Base-by-base conservation (phyloP, 2,888 invertebrate species). In the Ischnus inquisitorius region DNA sequence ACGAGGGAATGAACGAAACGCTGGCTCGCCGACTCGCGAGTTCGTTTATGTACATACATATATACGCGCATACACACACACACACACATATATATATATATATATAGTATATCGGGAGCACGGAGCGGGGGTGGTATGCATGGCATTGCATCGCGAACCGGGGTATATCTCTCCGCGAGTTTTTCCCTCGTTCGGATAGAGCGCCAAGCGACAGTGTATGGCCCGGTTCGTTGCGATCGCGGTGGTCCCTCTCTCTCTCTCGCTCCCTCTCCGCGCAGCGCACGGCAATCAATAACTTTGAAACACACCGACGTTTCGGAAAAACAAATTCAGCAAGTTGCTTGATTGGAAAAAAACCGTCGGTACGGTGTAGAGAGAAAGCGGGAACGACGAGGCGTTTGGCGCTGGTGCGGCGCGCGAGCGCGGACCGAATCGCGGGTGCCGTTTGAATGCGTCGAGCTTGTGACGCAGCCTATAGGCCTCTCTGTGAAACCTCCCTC, bases 221-320 rank as follows among this genome's bases (percentile, higher is more conserved):
- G 41, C 78, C 43, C 34, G 14, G 43, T 62, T 79, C 65, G 77
- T 72, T 19, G 74, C 74, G 85, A 80, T 67, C 60, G 69, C 81
- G 65, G 71, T n/a, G n/a, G n/a, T n/a, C n/a, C n/a, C n/a, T n/a
- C n/a, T n/a, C n/a, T n/a, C n/a, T n/a, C n/a, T n/a, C n/a, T n/a
- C n/a, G n/a, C n/a, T 71, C 80, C 81, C 74, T 71, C 80, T 82
- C 74, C 67, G 68, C 86, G 84, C 74, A 84, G 79, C 75, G 76
- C 81, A 86, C 83, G 89, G 88, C 91, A 92, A 92, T 92, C 92
- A 92, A 92, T 92, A 88, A 88, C 87, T 88, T 87, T 87, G 87
- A 88, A 88, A 88, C 87, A 88, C 85, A 88, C 85, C 88, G 88
- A 88, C 89, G 87, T 87, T 89, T 88, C 86, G 87, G 72, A 81